Evolutionary conservation across 1,140 invertebrate species (phyloP), one percentile per base, ranked within the genome.

Genomic region (Tetramorium parvispinum): DNA sequence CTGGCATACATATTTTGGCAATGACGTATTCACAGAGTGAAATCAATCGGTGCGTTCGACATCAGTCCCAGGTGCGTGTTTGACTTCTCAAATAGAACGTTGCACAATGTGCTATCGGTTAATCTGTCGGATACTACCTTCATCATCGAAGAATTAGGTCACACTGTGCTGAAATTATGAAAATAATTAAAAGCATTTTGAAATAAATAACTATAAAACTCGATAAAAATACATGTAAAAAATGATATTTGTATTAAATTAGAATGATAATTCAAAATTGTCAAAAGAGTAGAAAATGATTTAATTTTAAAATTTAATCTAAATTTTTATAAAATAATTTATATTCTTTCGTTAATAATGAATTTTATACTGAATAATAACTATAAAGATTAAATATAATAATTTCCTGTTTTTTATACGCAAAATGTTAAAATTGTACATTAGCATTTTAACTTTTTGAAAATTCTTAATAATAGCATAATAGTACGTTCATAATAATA

Each of bases 21-120:
- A 83, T 75, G 68, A 83, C 68, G 68, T 83, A 75, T 46, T 49
- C 40, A 24, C 53, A 21, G 40, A 75, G 79, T 83, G 79, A 83
- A 83, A 83, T 75, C 79, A 83, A 83, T 83, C 53, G 68, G 21
- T 51, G 71, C 24, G 21, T 57, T 16, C 57, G 86, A 68, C 43
- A 68, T 49, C 40, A n/a, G 40, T 81, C 51, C 37, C 18, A 59
- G 11, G 55, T 46, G 51, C 68, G 79, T 73, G 68, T 46, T 66
- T 73, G 7, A 75, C 53, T 27, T 83, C 27, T n/a, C 21, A 59
- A 82, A 59, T 59, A 73, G 68, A 13, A 49, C n/a, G 5, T 75
- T 59, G n/a, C 53, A 43, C 68, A 75, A 83, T 24, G 18, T 13
- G 24, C 1, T 68, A 57, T 27, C 77, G 43, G n/a, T 81, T 70